Percentiles rank a stretch among this genome's conserved stretches.
Conservation (phyloP, 2,888 invertebrate genomes). For the Asteroscopus sphinx region DNA sequence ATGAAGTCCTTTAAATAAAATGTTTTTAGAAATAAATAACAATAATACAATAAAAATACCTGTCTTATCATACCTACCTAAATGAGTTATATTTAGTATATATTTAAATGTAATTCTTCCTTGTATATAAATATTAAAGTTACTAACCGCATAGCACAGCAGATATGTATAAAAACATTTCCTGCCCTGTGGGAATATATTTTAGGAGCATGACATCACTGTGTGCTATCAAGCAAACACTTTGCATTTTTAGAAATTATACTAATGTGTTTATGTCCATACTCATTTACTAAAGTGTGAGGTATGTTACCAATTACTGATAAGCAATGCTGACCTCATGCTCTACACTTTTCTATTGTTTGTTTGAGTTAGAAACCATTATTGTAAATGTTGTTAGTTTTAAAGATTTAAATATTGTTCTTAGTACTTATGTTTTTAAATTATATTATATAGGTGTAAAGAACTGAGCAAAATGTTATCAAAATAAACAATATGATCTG, state of each 20-base stretch:
- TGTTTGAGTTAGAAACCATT: conserved; percentile 9
- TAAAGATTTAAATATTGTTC: too few species aligned
- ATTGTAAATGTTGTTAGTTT: conserved; percentile 1
- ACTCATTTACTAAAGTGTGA: conserved; percentile 36
- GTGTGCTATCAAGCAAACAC: conserved; percentile 47
- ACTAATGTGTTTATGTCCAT: conserved; percentile 22
- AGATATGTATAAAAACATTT: conserved; percentile 30
- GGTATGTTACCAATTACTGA: conserved; percentile 48
- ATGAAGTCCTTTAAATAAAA: too few species aligned
- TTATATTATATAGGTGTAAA: neutral
- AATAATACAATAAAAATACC: too few species aligned
- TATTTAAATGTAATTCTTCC: too few species aligned
- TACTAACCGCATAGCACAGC: neutral
- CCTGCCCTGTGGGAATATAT: conserved; percentile 64
- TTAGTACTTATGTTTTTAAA: too few species aligned
- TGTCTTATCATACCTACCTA: too few species aligned
- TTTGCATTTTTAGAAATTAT: conserved; percentile 43
- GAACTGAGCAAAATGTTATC: neutral
- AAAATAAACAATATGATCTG: neutral
- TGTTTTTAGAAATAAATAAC: too few species aligned
- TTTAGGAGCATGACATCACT: conserved; percentile 68
- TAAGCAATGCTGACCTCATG: conserved; percentile 48
- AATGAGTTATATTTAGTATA: too few species aligned
- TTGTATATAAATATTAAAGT: too few species aligned
- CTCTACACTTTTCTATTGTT: conserved; percentile 26